Evolutionary conservation across 2,797 vertebrate species (phyloP).

Genomic region (Tinamus major): DNA sequence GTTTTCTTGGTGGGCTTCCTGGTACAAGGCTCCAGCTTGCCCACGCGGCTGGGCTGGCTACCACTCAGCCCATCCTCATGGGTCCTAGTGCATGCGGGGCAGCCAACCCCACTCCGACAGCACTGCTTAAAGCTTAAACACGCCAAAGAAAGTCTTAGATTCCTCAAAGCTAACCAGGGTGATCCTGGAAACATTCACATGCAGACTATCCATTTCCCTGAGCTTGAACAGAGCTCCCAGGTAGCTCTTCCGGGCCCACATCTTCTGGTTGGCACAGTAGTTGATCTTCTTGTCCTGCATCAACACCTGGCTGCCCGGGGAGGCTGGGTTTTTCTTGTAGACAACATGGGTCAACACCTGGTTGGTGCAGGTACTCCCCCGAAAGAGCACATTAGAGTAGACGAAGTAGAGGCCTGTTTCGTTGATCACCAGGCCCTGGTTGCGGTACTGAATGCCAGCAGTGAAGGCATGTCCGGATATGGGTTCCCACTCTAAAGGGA

Average conservation of each 20-base stretch:
- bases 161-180: slow-evolving; percentile 80
- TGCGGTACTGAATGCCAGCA: slow-evolving; percentile 81
- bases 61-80: background rate
- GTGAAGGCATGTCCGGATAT: slow-evolving; percentile 79
- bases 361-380: slow-evolving; percentile 75
- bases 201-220: slow-evolving; percentile 81
- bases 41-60: too few species aligned
- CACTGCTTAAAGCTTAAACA: slow-evolving; percentile 87
- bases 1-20: background rate
- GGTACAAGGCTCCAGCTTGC: background rate
- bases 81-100: rapidly evolving
- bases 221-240: slow-evolving; percentile 86
- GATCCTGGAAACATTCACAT: slow-evolving; percentile 87
- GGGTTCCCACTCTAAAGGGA: slow-evolving; percentile 87
- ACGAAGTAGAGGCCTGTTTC: slow-evolving; percentile 90
- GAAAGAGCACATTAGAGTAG: slow-evolving; percentile 90
- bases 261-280: slow-evolving; percentile 76
- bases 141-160: slow-evolving; percentile 91
- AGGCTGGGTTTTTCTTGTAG: slow-evolving; percentile 76
- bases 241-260: slow-evolving; percentile 88
- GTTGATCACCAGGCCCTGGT: slow-evolving; percentile 85
- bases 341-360: slow-evolving; percentile 80
- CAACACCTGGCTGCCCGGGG: slow-evolving; percentile 60
- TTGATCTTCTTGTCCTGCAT: slow-evolving; percentile 84
- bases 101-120: rapidly evolving